A percentile compares a stretch with the other conserved stretches of the same genome.
Conservation (phyloP, 2,888 invertebrate species). For the Brachypterus glaber region DNA sequence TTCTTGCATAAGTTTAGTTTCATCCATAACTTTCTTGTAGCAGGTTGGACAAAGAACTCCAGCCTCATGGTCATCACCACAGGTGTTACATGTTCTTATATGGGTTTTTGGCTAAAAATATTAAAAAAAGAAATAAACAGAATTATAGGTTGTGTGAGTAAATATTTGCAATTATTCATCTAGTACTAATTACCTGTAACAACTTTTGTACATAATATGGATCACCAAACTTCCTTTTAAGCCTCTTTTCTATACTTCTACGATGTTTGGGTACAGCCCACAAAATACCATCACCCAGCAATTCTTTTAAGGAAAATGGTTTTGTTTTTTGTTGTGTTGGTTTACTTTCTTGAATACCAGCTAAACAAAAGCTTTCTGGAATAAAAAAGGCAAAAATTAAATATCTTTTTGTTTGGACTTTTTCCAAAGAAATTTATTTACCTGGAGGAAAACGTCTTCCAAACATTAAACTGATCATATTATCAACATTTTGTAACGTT, state of each 20-base stretch:
- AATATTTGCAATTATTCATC: too few species aligned
- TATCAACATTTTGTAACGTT: too few species aligned
- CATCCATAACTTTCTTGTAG: slow-evolving; percentile 69
- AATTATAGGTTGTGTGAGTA: neutral
- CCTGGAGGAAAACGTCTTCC: too few species aligned
- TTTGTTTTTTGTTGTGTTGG: too few species aligned
- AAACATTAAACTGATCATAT: too few species aligned
- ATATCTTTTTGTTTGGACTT: too few species aligned
- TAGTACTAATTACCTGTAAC: too few species aligned
- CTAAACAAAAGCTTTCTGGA: too few species aligned
- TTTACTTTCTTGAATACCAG: too few species aligned
- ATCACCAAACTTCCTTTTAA: slow-evolving; percentile 61
- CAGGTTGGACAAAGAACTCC: slow-evolving; percentile 75
- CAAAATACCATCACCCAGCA: slow-evolving; percentile 64
- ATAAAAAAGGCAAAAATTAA: too few species aligned
- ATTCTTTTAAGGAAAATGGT: slow-evolving; percentile 50
- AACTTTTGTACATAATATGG: slow-evolving; percentile 61
- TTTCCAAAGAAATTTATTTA: too few species aligned
- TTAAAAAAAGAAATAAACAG: too few species aligned
- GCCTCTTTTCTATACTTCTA: slow-evolving; percentile 64
- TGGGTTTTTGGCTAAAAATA: slow-evolving; percentile 63
- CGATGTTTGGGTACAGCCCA: slow-evolving; percentile 76
- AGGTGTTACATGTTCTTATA: slow-evolving; percentile 65
- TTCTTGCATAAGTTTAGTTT: slow-evolving; percentile 72
- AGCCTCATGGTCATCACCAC: slow-evolving; percentile 76